Evolutionary conservation across 2,113 vertebrate genomes (phyloP).

Genomic region (Chelonoidis abingdonii): DNA sequence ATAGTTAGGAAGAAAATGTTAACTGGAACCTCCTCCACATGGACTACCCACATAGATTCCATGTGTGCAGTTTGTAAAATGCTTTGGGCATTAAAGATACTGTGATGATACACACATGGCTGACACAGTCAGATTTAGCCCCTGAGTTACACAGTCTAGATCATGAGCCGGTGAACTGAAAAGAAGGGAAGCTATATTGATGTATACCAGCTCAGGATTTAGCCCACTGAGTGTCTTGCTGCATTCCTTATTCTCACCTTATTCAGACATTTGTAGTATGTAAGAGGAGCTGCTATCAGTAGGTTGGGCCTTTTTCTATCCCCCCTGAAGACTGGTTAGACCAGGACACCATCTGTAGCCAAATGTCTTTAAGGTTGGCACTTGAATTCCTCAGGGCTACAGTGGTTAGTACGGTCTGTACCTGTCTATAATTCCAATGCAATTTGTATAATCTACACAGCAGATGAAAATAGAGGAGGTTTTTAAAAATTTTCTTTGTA

Average conservation of each 20-base stretch:
- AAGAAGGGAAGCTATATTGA: neutral
- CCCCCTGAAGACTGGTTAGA: no score
- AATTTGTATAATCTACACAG: neutral
- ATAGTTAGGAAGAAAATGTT: slow-evolving; percentile 59
- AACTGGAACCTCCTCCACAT: slow-evolving; percentile 62
- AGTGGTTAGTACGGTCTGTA: neutral
- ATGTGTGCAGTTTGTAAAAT: slow-evolving; percentile 55
- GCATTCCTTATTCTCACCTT: neutral
- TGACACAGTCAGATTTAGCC: neutral
- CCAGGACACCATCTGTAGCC: no score
- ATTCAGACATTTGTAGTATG: neutral
- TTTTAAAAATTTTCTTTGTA: neutral
- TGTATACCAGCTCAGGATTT: neutral
- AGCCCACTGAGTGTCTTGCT: neutral
- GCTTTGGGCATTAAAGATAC: slow-evolving; percentile 33
- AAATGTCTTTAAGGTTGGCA: no score
- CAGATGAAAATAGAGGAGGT: neutral
- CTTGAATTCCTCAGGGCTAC: neutral
- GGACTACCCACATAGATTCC: slow-evolving; percentile 57
- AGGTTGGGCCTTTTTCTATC: no score
- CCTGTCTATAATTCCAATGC: neutral
- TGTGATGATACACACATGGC: neutral
- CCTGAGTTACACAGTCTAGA: neutral
- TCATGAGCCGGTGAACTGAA: neutral
- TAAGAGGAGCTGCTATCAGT: no score